Conservation (phyloP, 2,113 vertebrate species). For the Antechinus flavipes region DNA sequence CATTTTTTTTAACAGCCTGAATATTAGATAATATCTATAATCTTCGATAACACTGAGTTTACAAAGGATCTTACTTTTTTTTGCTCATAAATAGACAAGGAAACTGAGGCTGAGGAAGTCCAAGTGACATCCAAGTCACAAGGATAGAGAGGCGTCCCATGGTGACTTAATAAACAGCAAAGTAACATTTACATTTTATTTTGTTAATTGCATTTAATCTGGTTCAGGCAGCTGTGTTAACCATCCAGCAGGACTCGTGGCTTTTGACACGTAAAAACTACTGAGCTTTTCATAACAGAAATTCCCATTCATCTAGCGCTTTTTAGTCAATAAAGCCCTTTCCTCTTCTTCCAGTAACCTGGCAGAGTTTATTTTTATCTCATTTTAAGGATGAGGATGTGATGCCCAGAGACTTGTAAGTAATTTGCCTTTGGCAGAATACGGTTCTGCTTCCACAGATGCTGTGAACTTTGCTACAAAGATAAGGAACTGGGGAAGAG, state of each 20-base stretch:
- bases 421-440: too few species aligned
- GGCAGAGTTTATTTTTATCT: background rate
- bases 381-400: background rate
- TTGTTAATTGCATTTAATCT: background rate
- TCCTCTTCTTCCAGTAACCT: background rate
- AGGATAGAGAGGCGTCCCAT: background rate
- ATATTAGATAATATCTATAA: background rate
- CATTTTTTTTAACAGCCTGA: slow-evolving; percentile 37
- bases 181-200: background rate
- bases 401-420: too few species aligned
- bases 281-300: background rate
- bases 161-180: background rate
- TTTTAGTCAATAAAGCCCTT: background rate
- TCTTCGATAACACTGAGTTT: background rate
- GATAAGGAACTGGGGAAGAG: too few species aligned
- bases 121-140: background rate
- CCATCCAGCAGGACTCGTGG: background rate
- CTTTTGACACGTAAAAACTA: background rate
- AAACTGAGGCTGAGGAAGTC: background rate
- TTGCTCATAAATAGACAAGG: background rate
- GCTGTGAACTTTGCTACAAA: too few species aligned
- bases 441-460: too few species aligned
- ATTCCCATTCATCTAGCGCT: accelerated
- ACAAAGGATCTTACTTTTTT: background rate
- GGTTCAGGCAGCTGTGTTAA: background rate